Evolutionary conservation across 2,888 invertebrate genomes (phyloP).

Genomic region (Linnaemya vulpina): DNA sequence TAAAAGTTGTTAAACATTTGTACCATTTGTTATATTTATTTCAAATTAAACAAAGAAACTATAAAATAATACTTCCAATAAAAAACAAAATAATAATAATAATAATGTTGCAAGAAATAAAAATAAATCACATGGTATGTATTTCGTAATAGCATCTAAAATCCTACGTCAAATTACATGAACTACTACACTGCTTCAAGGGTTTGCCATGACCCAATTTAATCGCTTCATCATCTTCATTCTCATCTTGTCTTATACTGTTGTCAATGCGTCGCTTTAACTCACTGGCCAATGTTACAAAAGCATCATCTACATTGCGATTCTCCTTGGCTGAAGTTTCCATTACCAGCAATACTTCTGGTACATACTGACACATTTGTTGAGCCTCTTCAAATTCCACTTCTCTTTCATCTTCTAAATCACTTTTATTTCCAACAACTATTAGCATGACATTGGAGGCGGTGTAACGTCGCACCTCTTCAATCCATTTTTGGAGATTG

Average conservation of each 20-base stretch:
- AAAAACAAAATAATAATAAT: slow-evolving; percentile 31
- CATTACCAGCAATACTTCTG: slow-evolving; percentile 93
- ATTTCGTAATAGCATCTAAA: not conserved
- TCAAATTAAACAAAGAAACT: slow-evolving; percentile 42
- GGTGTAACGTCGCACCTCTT: slow-evolving; percentile 96
- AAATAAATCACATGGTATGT: slow-evolving; percentile 38
- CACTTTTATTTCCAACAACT: slow-evolving; percentile 96
- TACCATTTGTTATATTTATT: slow-evolving; percentile 53
- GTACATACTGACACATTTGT: slow-evolving; percentile 92
- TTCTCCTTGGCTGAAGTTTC: slow-evolving; percentile 96
- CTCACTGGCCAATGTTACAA: slow-evolving; percentile 92
- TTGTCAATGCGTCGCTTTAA: slow-evolving; percentile 92
- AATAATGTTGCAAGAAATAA: slow-evolving; percentile 10
- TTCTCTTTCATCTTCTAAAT: slow-evolving; percentile 90
- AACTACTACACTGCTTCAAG: slow-evolving; percentile 87
- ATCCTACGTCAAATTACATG: slow-evolving; percentile 83
- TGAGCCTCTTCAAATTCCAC: slow-evolving; percentile 94
- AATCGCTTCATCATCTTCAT: slow-evolving; percentile 85
- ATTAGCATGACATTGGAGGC: slow-evolving; percentile 95
- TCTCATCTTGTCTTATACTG: slow-evolving; percentile 84
- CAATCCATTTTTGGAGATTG: slow-evolving; percentile 96
- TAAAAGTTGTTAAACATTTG: slow-evolving; percentile 66
- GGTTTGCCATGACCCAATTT: slow-evolving; percentile 88
- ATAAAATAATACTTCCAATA: slow-evolving; percentile 19
- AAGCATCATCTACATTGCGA: slow-evolving; percentile 94